A percentile compares a stretch with the other conserved stretches of the same genome.
Conservation (phyloP, 2,113 vertebrate genomes). For the Pseudopodoces humilis region DNA sequence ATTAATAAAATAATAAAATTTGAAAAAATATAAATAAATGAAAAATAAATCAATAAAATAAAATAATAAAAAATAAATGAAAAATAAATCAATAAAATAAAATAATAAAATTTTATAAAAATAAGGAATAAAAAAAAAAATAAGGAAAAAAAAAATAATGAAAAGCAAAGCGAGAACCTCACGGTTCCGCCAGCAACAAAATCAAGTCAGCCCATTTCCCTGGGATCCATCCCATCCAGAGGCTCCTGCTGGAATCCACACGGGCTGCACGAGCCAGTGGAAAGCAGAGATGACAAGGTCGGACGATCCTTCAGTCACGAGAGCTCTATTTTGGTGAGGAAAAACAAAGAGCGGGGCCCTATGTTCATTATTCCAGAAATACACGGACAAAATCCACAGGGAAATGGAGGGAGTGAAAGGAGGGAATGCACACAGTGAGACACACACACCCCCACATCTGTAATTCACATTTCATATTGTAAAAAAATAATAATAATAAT, state of each 20-base stretch:
- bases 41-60: too few relatives aligned
- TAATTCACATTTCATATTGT: neutral
- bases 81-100: too few relatives aligned
- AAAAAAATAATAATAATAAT: neutral
- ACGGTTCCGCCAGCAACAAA: neutral
- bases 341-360: neutral
- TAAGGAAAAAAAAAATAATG: neutral
- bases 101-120: too few relatives aligned
- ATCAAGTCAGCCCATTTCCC: neutral
- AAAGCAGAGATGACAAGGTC: neutral
- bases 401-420: neutral
- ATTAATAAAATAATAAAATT: too few relatives aligned
- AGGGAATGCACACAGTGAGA: neutral
- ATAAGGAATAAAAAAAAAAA: neutral
- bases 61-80: too few relatives aligned
- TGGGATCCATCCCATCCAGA: neutral
- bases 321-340: neutral
- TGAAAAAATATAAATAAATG: too few relatives aligned
- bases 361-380: neutral
- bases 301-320: neutral
- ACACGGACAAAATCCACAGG: neutral
- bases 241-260: neutral
- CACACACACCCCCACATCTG: neutral
- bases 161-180: fast-evolving
- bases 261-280: neutral